These are phyloP conservation scores for Botia almorhae DNA, from an alignment of 2,797 vertebrate genomes.

Conservation along the genomic window DNA sequence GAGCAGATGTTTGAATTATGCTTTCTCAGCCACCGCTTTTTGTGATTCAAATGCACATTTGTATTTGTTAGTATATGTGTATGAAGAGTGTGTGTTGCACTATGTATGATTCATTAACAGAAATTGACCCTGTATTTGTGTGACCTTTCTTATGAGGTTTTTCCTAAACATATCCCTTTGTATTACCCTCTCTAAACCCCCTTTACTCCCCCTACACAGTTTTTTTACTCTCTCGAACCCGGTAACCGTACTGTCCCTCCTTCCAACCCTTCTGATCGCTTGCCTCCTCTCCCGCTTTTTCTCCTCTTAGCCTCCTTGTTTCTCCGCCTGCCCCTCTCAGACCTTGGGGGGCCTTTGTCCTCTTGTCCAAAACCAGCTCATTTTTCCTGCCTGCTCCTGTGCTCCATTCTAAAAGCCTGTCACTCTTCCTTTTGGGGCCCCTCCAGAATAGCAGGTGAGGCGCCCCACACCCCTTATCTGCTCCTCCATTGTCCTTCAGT, in stretches of 20 bases:
- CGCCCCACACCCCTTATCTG: conserved; percentile 58
- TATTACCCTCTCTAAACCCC: conserved; percentile 25
- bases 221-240: conserved; percentile 35
- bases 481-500: conserved; percentile 58
- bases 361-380: conserved; percentile 63
- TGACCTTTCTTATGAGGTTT: background rate
- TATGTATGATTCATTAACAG: background rate
- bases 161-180: conserved; percentile 22
- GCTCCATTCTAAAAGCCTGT: conserved; percentile 65
- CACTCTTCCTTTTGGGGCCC: conserved; percentile 64
- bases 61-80: conserved; percentile 8
- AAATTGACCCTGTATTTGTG: conserved; percentile 13
- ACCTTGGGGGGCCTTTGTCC: conserved; percentile 65
- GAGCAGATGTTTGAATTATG: conserved; percentile 58
- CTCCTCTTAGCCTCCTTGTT: conserved; percentile 16
- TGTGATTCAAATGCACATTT: conserved; percentile 32
- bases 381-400: conserved; percentile 60
- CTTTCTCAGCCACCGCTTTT: conserved; percentile 23
- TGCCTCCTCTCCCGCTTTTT: conserved; percentile 34
- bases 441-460: conserved; percentile 64
- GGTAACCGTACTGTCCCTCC: conserved; percentile 43
- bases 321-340: conserved; percentile 53
- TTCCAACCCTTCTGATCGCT: conserved; percentile 30
- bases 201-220: conserved; percentile 38
- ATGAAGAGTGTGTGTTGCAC: background rate